These are phyloP conservation scores for Aleiodes sp. DNA, from an alignment of 1,140 invertebrate genomes.

Conservation along the genomic window DNA sequence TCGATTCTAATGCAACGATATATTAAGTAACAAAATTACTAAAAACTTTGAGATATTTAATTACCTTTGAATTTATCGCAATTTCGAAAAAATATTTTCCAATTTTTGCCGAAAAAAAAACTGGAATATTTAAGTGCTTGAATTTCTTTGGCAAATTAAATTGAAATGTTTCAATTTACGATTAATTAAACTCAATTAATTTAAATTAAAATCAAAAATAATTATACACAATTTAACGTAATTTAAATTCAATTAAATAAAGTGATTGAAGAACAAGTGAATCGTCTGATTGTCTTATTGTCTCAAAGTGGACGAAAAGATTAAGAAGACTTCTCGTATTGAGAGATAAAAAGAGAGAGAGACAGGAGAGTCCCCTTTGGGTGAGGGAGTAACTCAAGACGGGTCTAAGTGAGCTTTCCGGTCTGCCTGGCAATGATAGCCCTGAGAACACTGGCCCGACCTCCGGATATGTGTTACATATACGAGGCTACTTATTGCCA, in stretches of 20 bases:
- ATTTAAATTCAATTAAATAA: not conserved
- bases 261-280: constrained; percentile 19
- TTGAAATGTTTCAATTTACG: no score
- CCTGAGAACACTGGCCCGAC: constrained; percentile 64
- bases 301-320: constrained; percentile 22
- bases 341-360: constrained; percentile 28
- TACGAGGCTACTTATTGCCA: constrained; percentile 41
- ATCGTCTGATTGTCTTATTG: constrained; percentile 4
- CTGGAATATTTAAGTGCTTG: no score
- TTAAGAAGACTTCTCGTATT: constrained; percentile 32
- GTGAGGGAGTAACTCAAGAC: constrained; percentile 65
- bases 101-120: no score
- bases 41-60: no score
- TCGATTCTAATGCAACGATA: no score
- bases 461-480: constrained; percentile 62
- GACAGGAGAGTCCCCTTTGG: constrained; percentile 40
- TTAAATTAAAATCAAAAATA: no score
- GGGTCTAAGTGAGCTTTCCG: constrained; percentile 67
- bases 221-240: no score
- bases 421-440: constrained; percentile 65
- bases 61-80: no score
- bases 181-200: no score
- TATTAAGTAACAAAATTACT: no score
- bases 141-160: no score
- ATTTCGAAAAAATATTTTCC: no score